A percentile compares a stretch with the other conserved stretches of the same genome.
Evolutionary conservation across 2,888 invertebrate species (phyloP).

Genomic region (Volucella inanis): DNA sequence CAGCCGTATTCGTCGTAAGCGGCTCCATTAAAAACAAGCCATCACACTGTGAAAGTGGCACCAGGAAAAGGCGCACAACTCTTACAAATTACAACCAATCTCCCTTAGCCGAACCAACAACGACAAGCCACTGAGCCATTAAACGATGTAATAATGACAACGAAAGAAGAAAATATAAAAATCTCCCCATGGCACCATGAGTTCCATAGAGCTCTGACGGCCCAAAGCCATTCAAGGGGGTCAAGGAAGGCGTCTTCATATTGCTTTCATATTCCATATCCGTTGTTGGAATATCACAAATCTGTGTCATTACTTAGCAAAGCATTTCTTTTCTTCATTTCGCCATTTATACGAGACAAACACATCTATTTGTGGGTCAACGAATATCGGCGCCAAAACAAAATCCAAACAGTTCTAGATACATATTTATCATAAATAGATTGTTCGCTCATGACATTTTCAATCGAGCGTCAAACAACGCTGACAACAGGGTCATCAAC

Average conservation of each 20-base stretch:
- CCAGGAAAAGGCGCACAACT: constrained; percentile 42
- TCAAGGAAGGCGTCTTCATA: background rate
- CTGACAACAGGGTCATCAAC: constrained; percentile 50
- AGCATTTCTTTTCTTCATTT: constrained; percentile 36
- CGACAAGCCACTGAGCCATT: background rate
- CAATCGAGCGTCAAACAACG: constrained; percentile 26
- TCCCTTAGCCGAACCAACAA: too few relatives aligned
- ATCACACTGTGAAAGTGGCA: constrained; percentile 58
- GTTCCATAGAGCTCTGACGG: constrained; percentile 24
- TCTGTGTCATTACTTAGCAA: constrained; percentile 52
- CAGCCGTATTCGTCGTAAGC: background rate
- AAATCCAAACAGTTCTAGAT: constrained; percentile 42
- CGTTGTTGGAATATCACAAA: constrained; percentile 40
- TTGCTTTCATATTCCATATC: constrained; percentile 43
- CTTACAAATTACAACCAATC: constrained; percentile 22
- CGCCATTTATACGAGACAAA: constrained; percentile 15
- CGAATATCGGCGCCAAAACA: constrained; percentile 66
- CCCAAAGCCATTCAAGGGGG: too few relatives aligned
- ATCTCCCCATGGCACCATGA: constrained; percentile 20
- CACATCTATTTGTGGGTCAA: constrained; percentile 52
- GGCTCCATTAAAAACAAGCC: constrained; percentile 33
- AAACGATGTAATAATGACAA: constrained; percentile 52
- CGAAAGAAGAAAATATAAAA: constrained; percentile 27
- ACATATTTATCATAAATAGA: constrained; percentile 34
- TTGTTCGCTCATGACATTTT: constrained; percentile 18